A percentile compares a stretch with the other conserved stretches of the same genome.
Evolutionary conservation across 2,888 invertebrate species (phyloP).

Genomic region (Teleogryllus oceanicus): DNA sequence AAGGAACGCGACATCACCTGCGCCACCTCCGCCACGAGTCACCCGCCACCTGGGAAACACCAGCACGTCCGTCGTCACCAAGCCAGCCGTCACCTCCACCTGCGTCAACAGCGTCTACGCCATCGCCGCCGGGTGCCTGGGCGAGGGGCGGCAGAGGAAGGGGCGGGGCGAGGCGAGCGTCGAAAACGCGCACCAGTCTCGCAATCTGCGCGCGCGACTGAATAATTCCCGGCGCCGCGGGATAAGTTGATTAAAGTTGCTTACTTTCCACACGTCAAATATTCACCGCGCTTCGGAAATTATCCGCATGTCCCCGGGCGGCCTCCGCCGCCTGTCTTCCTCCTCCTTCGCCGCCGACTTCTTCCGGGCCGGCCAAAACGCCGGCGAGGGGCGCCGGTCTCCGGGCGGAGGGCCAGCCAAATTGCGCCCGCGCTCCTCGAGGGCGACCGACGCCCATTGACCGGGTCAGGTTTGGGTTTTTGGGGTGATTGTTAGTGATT

Average conservation of each 20-base stretch:
- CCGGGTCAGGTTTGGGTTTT: neutral
- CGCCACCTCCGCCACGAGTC: too few species aligned
- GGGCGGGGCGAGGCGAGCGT: neutral
- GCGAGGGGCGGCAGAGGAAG: neutral
- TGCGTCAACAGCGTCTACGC: neutral
- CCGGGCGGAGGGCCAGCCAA: too few species aligned
- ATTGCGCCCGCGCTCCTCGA: too few species aligned
- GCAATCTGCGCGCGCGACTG: conserved; percentile 18
- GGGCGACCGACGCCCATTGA: neutral
- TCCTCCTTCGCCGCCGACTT: neutral
- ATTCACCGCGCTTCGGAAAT: conserved; percentile 18
- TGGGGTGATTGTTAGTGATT: neutral
- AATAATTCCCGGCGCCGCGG: conserved; percentile 8
- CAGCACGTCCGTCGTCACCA: too few species aligned
- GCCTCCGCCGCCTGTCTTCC: neutral
- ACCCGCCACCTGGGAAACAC: too few species aligned
- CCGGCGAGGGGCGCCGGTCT: neutral
- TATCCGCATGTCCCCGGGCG: neutral
- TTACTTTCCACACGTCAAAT: conserved; percentile 6
- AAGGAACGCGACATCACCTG: too few species aligned
- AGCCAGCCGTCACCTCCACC: neutral
- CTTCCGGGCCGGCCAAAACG: too few species aligned
- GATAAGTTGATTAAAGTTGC: conserved; percentile 18
- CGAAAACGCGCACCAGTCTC: neutral
- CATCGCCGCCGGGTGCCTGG: neutral